Conservation (phyloP, 1,140 invertebrate species). For the Zaprionus lachaisei region DNA sequence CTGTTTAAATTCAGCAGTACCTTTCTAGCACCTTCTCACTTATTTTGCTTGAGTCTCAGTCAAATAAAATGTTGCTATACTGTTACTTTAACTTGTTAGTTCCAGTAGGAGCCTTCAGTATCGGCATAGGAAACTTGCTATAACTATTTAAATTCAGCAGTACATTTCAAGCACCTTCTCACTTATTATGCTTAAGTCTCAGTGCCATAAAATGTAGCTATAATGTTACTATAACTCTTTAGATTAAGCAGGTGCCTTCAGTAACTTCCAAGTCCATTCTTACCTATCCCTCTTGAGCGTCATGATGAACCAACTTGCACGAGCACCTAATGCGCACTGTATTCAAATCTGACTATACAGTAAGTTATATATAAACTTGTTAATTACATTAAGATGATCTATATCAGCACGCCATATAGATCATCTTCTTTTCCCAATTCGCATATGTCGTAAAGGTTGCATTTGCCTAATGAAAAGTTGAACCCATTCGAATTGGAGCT, state of each 20-base stretch:
- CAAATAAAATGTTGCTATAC: too few relatives aligned
- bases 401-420: slow-evolving; percentile 29
- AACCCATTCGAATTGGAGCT: not conserved
- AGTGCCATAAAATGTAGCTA: not conserved
- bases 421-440: slow-evolving; percentile 25
- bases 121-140: too few relatives aligned
- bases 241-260: not conserved
- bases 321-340: slow-evolving; percentile 34
- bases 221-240: not conserved
- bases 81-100: too few relatives aligned
- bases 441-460: slow-evolving; percentile 16
- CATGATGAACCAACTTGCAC: not conserved
- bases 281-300: not conserved
- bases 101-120: too few relatives aligned
- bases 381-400: slow-evolving; percentile 58
- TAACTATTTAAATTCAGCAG: too few relatives aligned
- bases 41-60: not conserved
- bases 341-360: not conserved
- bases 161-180: not conserved
- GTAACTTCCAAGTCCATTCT: not conserved
- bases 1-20: too few relatives aligned
- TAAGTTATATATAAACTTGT: not conserved
- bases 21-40: not conserved
- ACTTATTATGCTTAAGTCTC: not conserved
- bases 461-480: slow-evolving; percentile 58